Conservation (phyloP, 2,888 invertebrate species). For the Ochlodes sylvanus region DNA sequence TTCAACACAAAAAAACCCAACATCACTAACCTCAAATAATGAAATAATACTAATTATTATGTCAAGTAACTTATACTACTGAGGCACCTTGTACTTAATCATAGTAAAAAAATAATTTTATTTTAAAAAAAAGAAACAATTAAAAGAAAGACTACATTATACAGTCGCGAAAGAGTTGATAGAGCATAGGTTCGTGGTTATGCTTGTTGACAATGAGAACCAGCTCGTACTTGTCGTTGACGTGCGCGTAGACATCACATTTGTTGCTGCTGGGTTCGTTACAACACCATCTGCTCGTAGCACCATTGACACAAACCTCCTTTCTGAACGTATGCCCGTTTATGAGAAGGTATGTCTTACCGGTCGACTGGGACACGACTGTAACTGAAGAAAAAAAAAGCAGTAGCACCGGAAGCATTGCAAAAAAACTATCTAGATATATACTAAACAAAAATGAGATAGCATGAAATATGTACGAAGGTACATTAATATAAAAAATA, state of each 20-base stretch:
- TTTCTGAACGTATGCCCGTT: slow-evolving; percentile 71
- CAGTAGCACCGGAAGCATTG: slow-evolving; percentile 5
- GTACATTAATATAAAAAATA: background rate
- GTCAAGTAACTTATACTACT: slow-evolving; percentile 19
- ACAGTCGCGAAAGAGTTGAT: slow-evolving; percentile 63
- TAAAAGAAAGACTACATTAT: slow-evolving; percentile 55
- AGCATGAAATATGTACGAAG: background rate
- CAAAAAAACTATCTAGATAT: background rate
- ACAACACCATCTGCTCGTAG: slow-evolving; percentile 65
- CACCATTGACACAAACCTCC: slow-evolving; percentile 56
- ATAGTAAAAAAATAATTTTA: slow-evolving; percentile 32
- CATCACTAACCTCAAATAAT: slow-evolving; percentile 1
- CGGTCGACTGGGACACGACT: slow-evolving; percentile 66
- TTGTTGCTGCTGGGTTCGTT: slow-evolving; percentile 61
- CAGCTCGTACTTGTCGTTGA: slow-evolving; percentile 68
- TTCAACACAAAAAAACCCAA: background rate
- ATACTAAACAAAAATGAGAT: background rate
- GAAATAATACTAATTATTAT: slow-evolving; percentile 13
- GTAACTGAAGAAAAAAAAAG: slow-evolving; percentile 59
- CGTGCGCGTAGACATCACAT: slow-evolving; percentile 65
- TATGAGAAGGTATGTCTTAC: slow-evolving; percentile 65
- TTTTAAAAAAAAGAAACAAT: slow-evolving; percentile 19
- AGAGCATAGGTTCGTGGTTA: slow-evolving; percentile 68
- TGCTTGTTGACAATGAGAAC: slow-evolving; percentile 61
- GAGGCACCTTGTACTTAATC: slow-evolving; percentile 22